Percentiles rank a stretch among this genome's conserved stretches.
phyloP scores from a whole-genome alignment of 1,140 invertebrate genomes.

The Ceratina japonica region DNA sequence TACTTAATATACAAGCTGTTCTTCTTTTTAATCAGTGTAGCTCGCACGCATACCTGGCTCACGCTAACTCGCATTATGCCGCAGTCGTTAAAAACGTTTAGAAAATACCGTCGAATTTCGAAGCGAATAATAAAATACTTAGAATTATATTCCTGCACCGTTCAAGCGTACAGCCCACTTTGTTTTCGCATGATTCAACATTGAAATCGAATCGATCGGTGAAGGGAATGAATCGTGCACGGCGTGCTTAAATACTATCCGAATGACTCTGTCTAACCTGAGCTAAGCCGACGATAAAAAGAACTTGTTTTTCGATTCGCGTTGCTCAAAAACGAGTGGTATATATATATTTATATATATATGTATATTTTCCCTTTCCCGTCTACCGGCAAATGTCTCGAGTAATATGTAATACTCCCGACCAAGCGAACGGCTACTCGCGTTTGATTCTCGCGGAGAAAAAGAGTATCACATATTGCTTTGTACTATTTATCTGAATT shows the following conservation, averaged over 20 bases:
- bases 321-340: conserved; percentile 32
- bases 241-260: neutral
- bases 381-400: conserved; percentile 35
- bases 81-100: conserved; percentile 21
- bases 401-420: conserved; percentile 51
- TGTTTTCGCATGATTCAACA: conserved; percentile 14
- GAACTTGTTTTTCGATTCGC: conserved; percentile 12
- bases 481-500: conserved; percentile 54
- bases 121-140: conserved; percentile 36
- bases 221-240: conserved; percentile 9
- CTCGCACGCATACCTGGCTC: conserved; percentile 27
- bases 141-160: conserved; percentile 12
- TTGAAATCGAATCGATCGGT: conserved; percentile 7
- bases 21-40: conserved; percentile 51
- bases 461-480: conserved; percentile 56
- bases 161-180: conserved; percentile 33
- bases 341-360: neutral
- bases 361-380: neutral
- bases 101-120: conserved; percentile 13
- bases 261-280: conserved; percentile 2
- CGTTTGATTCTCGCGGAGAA: neutral
- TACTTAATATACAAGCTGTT: conserved; percentile 60
- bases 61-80: no score
- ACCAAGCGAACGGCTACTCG: conserved; percentile 19
- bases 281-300: conserved; percentile 46